phyloP scores from a whole-genome alignment of 2,888 invertebrate genomes.

The Amphipyra tragopoginis region DNA sequence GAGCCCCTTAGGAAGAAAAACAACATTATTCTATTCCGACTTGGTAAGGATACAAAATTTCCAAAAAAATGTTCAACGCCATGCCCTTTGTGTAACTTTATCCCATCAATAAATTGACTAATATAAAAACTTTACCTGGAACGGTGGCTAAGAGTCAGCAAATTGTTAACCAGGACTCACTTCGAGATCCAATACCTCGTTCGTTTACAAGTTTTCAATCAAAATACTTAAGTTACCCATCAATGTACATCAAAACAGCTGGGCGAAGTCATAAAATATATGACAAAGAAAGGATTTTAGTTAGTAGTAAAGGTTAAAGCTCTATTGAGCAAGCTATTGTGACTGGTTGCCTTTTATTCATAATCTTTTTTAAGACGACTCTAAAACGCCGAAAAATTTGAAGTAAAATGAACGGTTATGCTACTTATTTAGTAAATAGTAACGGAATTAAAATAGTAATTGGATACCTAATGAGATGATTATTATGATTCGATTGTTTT shows the following conservation, averaged over 20 bases:
- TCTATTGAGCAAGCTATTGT: conserved; percentile 37
- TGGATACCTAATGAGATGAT: conserved; percentile 13
- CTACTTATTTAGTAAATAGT: no score
- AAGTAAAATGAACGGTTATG: neutral
- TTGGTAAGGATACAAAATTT: conserved; percentile 6
- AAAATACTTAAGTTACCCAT: neutral
- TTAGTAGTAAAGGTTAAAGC: conserved; percentile 31
- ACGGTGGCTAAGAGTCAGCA: conserved; percentile 2
- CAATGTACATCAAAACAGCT: conserved; percentile 12
- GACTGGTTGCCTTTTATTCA: conserved; percentile 14
- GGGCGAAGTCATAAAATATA: conserved; percentile 21
- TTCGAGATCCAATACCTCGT: conserved; percentile 7
- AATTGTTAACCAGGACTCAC: neutral
- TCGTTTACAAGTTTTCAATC: conserved; percentile 1
- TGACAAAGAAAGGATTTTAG: conserved; percentile 34
- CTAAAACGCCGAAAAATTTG: conserved; percentile 18
- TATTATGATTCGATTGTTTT: neutral
- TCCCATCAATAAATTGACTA: conserved; percentile 31
- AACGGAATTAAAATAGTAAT: conserved; percentile 9
- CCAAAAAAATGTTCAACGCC: conserved; percentile 3
- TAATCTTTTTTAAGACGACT: conserved; percentile 11
- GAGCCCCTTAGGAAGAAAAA: conserved; percentile 10
- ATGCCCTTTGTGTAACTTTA: conserved; percentile 26
- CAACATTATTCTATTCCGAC: conserved; percentile 8
- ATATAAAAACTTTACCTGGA: conserved; percentile 25